These are phyloP conservation scores for Ctenopoma multispine DNA, from an alignment of 2,797 vertebrate genomes.

Conservation along the genomic window DNA sequence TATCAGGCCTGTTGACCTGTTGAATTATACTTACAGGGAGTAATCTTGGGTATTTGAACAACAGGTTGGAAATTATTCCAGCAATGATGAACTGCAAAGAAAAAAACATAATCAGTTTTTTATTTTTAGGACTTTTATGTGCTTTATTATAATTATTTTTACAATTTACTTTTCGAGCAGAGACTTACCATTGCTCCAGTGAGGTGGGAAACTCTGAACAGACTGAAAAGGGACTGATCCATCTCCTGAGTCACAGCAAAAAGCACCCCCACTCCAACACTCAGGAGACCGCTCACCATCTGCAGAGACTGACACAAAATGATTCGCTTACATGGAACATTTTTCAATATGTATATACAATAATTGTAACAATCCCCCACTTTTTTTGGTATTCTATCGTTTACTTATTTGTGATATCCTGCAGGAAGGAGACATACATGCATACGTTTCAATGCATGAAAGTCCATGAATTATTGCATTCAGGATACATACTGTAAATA, in stretches of 20 bases:
- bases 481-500: too few species aligned
- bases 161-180: neutral
- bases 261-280: slow-evolving; percentile 77
- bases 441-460: too few species aligned
- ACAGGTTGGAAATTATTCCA: slow-evolving; percentile 72
- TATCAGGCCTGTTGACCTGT: neutral
- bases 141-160: neutral
- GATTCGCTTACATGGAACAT: neutral
- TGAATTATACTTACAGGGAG: slow-evolving; percentile 66
- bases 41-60: slow-evolving; percentile 75
- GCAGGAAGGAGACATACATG: neutral
- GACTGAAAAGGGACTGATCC: neutral
- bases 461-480: too few species aligned
- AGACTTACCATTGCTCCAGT: slow-evolving; percentile 77
- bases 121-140: neutral
- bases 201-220: slow-evolving; percentile 81
- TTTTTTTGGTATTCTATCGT: neutral
- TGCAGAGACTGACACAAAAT: slow-evolving; percentile 74
- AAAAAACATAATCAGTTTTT: neutral
- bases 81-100: slow-evolving; percentile 74
- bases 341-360: neutral
- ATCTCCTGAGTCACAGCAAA: slow-evolving; percentile 62
- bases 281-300: slow-evolving; percentile 76
- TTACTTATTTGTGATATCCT: neutral
- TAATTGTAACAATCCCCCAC: neutral